Evolutionary conservation across 2,113 vertebrate species (phyloP).

Genomic region (Gorsachius goisagi): DNA sequence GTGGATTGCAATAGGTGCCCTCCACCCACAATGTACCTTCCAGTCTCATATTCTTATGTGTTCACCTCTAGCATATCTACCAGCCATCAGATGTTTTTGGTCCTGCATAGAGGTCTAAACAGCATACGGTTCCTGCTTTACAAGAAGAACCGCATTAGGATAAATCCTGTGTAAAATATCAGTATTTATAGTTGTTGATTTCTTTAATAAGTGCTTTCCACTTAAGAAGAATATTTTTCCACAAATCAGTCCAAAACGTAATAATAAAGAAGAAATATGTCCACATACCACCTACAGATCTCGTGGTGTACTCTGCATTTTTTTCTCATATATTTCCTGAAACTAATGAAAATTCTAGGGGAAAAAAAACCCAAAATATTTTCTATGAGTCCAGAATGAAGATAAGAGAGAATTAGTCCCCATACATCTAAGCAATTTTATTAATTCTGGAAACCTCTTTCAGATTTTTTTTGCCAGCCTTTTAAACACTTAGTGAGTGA

Average conservation of each 20-base stretch:
- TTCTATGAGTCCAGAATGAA: background rate
- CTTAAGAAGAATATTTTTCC: background rate
- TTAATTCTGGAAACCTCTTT: background rate
- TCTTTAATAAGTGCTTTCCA: background rate
- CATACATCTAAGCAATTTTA: background rate
- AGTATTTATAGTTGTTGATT: background rate
- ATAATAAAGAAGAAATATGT: background rate
- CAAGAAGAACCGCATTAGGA: background rate
- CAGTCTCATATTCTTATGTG: background rate
- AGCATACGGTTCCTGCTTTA: background rate
- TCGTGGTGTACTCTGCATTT: background rate
- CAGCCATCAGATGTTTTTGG: background rate
- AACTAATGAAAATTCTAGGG: background rate
- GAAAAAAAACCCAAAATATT: background rate
- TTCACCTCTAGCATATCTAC: background rate
- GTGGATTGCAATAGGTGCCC: background rate
- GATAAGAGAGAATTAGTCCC: background rate
- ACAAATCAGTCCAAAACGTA: background rate
- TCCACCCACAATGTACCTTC: background rate
- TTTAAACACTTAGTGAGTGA: background rate
- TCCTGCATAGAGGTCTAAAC: background rate
- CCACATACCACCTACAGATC: background rate
- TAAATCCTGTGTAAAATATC: background rate
- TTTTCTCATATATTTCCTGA: background rate
- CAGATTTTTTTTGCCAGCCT: background rate